These are phyloP conservation scores for Erpornis zantholeuca DNA, from an alignment of 2,113 vertebrate genomes.

Conservation along the genomic window DNA sequence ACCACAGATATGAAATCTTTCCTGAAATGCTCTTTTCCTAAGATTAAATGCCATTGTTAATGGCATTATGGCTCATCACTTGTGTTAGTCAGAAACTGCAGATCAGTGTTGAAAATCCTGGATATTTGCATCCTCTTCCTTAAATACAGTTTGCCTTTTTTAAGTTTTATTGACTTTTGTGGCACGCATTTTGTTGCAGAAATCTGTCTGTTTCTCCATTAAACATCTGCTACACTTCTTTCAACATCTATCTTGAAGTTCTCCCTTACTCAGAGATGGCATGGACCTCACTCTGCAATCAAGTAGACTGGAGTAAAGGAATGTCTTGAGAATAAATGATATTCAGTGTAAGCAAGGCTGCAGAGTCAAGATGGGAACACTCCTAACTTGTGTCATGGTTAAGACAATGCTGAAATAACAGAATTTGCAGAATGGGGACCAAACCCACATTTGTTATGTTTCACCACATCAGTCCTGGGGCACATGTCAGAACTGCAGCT, in stretches of 20 bases:
- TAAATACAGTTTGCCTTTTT: neutral
- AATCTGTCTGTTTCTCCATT: conserved; percentile 1
- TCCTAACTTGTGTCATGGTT: neutral
- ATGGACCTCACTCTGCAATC: neutral
- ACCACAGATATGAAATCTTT: neutral
- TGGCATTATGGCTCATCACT: neutral
- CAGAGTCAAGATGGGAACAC: neutral
- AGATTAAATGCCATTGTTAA: neutral
- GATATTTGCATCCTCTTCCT: neutral
- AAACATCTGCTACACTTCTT: conserved; percentile 3
- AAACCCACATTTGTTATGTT: neutral
- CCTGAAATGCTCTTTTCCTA: neutral
- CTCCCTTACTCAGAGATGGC: neutral
- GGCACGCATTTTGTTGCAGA: neutral
- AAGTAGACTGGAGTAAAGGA: neutral
- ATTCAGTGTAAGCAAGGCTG: neutral
- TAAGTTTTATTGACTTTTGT: neutral
- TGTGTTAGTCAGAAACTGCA: neutral
- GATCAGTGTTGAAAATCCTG: neutral
- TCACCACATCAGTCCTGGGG: neutral
- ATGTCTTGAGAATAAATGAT: neutral
- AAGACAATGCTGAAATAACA: neutral
- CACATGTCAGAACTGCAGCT: neutral
- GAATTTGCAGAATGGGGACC: neutral
- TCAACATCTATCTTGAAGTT: neutral